phyloP scores from a whole-genome alignment of 2,113 vertebrate species.

The Nicator chloris region DNA sequence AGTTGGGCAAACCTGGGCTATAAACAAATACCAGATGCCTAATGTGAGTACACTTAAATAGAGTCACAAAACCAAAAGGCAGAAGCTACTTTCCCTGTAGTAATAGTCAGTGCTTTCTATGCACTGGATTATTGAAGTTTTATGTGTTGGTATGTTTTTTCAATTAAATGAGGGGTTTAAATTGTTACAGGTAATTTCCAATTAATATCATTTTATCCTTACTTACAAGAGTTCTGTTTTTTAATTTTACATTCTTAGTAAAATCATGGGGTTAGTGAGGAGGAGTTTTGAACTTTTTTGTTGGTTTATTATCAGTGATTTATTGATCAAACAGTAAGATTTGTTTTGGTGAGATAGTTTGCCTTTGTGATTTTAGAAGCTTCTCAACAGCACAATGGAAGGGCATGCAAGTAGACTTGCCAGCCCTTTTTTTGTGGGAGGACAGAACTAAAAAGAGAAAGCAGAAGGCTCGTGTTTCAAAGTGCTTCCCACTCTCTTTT shows the following conservation, averaged over 20 bases:
- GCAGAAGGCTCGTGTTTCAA: background rate
- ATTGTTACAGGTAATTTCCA: background rate
- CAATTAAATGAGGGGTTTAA: background rate
- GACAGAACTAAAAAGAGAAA: background rate
- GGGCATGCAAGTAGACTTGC: background rate
- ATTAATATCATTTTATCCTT: background rate
- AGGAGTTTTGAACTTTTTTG: background rate
- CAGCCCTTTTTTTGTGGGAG: background rate
- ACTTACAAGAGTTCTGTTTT: background rate
- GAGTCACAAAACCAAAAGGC: background rate
- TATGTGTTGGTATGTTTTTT: background rate
- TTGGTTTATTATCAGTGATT: background rate
- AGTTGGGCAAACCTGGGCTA: background rate
- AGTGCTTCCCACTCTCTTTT: slow-evolving; percentile 2
- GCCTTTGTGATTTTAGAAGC: background rate
- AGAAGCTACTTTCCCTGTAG: background rate
- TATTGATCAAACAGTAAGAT: background rate
- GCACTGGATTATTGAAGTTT: background rate
- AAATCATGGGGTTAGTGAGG: background rate
- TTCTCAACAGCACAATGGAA: background rate
- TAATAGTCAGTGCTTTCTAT: background rate
- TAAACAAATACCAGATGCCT: background rate
- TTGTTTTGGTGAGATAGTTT: background rate
- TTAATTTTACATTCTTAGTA: background rate
- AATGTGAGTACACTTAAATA: background rate